Conservation (phyloP, 2,888 invertebrate species). For the Oscheius sp. region DNA sequence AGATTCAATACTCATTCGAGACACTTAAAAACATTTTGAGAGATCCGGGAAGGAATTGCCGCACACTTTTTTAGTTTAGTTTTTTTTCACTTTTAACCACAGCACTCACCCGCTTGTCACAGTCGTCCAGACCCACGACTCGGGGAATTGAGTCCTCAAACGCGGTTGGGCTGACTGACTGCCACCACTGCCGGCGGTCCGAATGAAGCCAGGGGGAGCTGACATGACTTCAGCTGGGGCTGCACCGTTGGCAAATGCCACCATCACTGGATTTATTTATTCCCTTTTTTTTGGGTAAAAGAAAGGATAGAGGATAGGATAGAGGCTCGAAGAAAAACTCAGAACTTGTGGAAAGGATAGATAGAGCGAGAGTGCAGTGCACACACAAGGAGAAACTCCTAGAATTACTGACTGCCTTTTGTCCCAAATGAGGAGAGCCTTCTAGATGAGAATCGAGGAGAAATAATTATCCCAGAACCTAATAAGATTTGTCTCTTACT, state of each 20-base stretch:
- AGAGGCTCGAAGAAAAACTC: conserved; percentile 74
- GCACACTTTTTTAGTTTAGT: neutral
- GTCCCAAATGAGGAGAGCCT: neutral
- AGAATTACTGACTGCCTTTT: neutral
- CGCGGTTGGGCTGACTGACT: neutral
- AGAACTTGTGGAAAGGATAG: conserved; percentile 80
- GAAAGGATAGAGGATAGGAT: neutral
- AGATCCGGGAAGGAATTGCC: neutral
- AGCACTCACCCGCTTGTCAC: neutral
- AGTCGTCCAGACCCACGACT: conserved; percentile 30
- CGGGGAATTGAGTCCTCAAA: conserved; percentile 8
- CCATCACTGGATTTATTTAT: conserved; percentile 1
- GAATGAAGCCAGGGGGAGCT: neutral
- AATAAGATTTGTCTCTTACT: conserved; percentile 10
- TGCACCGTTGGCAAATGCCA: conserved; percentile 9
- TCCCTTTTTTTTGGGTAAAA: neutral
- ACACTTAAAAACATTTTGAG: neutral
- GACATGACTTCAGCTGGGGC: neutral
- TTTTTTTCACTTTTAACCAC: neutral
- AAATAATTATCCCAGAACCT: neutral
- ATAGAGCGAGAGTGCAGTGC: neutral
- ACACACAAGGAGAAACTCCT: neutral
- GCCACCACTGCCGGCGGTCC: neutral
- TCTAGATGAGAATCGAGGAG: too few relatives aligned
- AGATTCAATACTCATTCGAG: neutral